Evolutionary conservation across 2,113 vertebrate species (phyloP).

Genomic region (Trogon surrucura): DNA sequence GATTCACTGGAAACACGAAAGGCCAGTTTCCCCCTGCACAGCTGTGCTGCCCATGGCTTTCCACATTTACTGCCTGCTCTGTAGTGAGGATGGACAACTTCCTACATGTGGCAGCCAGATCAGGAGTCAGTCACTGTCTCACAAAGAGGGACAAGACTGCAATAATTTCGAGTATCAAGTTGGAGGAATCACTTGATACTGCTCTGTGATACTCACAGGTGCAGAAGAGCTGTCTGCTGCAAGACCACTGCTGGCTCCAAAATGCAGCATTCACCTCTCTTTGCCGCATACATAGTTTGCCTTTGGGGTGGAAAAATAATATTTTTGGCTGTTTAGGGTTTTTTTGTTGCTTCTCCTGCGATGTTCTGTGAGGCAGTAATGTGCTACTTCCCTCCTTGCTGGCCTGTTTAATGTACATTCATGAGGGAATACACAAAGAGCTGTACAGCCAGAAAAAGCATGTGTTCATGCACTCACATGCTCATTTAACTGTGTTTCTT

Average conservation of each 20-base stretch:
- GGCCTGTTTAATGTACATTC: neutral
- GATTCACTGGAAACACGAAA: neutral
- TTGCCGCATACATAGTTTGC: neutral
- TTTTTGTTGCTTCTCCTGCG: neutral
- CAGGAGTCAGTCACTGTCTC: neutral
- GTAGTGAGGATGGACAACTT: neutral
- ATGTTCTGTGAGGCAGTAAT: neutral
- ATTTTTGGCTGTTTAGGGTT: neutral
- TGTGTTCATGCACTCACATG: neutral
- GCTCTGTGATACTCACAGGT: neutral
- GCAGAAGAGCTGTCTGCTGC: neutral
- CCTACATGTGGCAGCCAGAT: neutral
- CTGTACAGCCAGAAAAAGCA: neutral
- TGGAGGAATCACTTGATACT: neutral
- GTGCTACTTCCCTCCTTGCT: neutral
- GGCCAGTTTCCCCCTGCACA: neutral
- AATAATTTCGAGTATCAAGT: neutral
- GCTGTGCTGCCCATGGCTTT: neutral
- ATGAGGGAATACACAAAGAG: neutral
- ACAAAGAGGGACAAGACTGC: neutral
- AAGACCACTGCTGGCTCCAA: neutral
- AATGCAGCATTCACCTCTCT: neutral
- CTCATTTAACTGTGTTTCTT: neutral
- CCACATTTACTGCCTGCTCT: rapidly evolving
- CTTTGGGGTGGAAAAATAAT: neutral